phyloP scores from a whole-genome alignment of 2,113 vertebrate genomes.

The Camelus dromedarius region DNA sequence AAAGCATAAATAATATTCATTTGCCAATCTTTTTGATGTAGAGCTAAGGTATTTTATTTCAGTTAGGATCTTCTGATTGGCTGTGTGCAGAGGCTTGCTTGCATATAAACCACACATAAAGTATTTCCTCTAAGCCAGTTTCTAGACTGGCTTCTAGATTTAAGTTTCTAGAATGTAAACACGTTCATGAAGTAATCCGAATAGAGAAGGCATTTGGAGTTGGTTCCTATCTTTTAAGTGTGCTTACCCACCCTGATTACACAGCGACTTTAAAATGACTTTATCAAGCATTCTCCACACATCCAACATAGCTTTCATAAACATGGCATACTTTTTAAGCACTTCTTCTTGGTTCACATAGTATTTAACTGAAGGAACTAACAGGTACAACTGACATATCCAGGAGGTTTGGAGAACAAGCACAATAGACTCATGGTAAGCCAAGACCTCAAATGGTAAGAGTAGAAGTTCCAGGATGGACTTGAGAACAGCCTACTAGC shows the following conservation, averaged over 20 bases:
- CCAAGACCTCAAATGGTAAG: background rate
- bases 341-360: background rate
- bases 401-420: background rate
- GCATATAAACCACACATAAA: background rate
- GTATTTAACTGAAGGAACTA: background rate
- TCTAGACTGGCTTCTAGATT: constrained; percentile 20
- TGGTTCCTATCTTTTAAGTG: background rate
- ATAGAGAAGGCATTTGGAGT: background rate
- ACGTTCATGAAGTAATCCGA: background rate
- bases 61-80: background rate
- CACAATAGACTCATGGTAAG: background rate
- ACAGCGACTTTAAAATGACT: constrained; percentile 26
- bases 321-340: background rate
- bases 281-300: constrained; percentile 16
- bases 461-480: background rate
- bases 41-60: background rate
- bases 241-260: background rate
- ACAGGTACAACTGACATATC: background rate
- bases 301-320: background rate
- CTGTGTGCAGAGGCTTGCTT: background rate
- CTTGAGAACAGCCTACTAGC: background rate
- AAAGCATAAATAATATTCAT: background rate
- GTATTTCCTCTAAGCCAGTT: background rate
- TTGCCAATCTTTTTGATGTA: background rate
- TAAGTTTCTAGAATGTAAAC: background rate